Evolutionary conservation across 30 jellyfish, hydroid and myxozoan genomes (phyloP).

Genomic region (Morbakka virulenta): DNA sequence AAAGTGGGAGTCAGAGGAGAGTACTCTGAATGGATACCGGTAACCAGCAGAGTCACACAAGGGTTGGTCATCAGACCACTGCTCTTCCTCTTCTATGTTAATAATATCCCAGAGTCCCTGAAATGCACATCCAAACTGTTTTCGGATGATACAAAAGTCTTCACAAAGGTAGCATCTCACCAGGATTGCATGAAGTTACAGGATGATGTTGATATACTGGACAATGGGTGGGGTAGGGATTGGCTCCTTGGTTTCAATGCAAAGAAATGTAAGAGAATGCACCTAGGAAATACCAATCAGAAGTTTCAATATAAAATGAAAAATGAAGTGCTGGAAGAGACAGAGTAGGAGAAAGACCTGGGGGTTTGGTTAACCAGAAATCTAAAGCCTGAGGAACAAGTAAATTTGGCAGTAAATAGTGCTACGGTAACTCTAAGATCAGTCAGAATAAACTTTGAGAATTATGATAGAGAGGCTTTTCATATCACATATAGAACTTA

Average conservation of each 20-base stretch:
- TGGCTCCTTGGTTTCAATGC: neutral
- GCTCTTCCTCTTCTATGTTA: too few species aligned
- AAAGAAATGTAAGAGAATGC: neutral
- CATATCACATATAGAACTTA: neutral
- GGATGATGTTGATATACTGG: constrained; percentile 4
- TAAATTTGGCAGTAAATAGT: neutral
- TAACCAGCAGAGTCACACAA: too few species aligned
- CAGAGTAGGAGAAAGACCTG: constrained; percentile 6
- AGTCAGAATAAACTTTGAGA: neutral
- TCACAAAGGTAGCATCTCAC: too few species aligned
- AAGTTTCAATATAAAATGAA: too few species aligned
- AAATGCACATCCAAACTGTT: too few species aligned
- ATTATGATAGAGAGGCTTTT: neutral
- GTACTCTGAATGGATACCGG: too few species aligned
- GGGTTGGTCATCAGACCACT: too few species aligned
- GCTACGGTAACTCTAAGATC: neutral
- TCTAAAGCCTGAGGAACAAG: too few species aligned
- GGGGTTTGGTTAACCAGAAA: constrained; percentile 1
- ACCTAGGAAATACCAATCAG: neutral
- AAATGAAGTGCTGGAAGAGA: neutral
- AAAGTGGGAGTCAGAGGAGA: too few species aligned
- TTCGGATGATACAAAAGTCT: too few species aligned
- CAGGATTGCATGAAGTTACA: too few species aligned
- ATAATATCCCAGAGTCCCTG: too few species aligned
- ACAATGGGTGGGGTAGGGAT: neutral